A percentile compares a stretch with the other conserved stretches of the same genome.
These are phyloP conservation scores for Cromileptes altivelis DNA, from an alignment of 2,113 vertebrate species.

Conservation along the genomic window DNA sequence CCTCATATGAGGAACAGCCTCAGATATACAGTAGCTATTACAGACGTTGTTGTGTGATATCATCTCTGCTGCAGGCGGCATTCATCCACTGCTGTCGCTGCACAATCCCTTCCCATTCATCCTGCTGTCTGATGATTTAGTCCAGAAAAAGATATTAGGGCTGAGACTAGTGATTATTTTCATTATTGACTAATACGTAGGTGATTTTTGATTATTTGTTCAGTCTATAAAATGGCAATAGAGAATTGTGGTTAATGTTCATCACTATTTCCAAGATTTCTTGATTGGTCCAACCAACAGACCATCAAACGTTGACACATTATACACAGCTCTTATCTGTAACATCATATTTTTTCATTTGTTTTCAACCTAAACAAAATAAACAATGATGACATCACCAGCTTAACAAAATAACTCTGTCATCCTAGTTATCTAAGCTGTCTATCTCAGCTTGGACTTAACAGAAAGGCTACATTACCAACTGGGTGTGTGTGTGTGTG, in stretches of 20 bases:
- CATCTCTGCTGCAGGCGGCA: background rate
- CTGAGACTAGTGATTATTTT: background rate
- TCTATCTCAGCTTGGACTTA: background rate
- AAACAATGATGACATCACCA: background rate
- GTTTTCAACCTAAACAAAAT: background rate
- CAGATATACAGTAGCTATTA: background rate
- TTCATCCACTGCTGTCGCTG: background rate
- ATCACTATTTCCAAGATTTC: background rate
- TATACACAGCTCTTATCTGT: background rate
- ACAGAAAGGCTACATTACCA: background rate
- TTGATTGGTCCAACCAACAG: background rate
- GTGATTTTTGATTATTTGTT: background rate
- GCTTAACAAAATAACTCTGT: background rate
- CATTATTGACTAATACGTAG: background rate
- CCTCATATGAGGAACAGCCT: background rate
- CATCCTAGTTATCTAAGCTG: background rate
- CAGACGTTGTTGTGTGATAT: conserved; percentile 3
- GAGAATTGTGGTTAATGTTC: too few relatives aligned
- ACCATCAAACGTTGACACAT: background rate
- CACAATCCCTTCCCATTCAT: background rate
- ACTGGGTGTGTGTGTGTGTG: background rate
- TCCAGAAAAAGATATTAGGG: background rate
- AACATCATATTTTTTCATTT: background rate
- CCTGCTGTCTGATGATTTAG: background rate
- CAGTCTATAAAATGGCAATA: background rate